Base-by-base conservation (phyloP, 2,888 invertebrate genomes). In the Nomada ruficornis region DNA sequence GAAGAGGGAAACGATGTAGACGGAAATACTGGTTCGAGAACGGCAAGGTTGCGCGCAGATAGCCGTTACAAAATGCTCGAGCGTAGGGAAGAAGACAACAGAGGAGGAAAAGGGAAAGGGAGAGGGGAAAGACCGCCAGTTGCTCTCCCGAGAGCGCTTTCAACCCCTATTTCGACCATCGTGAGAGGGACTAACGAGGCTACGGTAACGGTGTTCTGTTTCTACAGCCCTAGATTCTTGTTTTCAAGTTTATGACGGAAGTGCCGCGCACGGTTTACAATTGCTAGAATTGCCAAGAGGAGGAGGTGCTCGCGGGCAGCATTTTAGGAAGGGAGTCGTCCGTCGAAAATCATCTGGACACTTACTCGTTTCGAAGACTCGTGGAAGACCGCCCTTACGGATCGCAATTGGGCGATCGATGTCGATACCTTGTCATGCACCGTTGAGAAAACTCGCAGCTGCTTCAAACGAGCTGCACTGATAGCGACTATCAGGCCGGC, bases 151-250 rank as follows among this genome's bases (percentile, higher is more conserved):
- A 15, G 63, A 71, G 64, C 59, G 73, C 67, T 71, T 64, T 52
- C 77, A 64, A 44, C 57, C 64, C 71, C 26, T 64, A 62, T 63
- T 77, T 77, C 64, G 42, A 55, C 63, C 70, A 77, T 77, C 72
- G 1, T 23, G 64, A 50, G 77, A 59, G 59, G 59, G 42, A 64
- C 71, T 77, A 71, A 77, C 77, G 64, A 77, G 50, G 59, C 71
- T 71, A 71, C 52, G 55, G 36, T 57, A n/a, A 60, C 70, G 23
- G 50, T 52, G 64, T 64, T 64, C 76, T 59, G n/a, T 77, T 64
- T 64, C 71, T 15, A 64, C 71, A 29, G 47, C 26, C 52, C 20
- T 18, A 20, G 4, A 3, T 15, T 20, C 26, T 36, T 20, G n/a
- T 42, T 70, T 76, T 55, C 54, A 11, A 47, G 47, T 57, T 71